A percentile compares a stretch with the other conserved stretches of the same genome.
These are phyloP conservation scores for Cossypha polioptera DNA, from an alignment of 2,797 vertebrate species.

Conservation along the genomic window DNA sequence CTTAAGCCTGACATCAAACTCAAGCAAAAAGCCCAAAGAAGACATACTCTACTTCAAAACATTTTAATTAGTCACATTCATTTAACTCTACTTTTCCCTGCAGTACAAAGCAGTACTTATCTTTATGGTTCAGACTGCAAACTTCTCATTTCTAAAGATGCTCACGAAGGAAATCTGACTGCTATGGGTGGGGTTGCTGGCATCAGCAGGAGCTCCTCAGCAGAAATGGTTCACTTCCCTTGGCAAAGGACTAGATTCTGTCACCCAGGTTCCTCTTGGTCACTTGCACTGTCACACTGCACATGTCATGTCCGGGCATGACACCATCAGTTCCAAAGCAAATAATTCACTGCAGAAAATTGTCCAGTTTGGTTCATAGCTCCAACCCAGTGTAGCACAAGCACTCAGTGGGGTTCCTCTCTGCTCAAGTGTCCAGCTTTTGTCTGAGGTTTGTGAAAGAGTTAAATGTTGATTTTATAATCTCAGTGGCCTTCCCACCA, in stretches of 20 bases:
- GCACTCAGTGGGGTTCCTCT: background rate
- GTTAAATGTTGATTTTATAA: constrained; percentile 55
- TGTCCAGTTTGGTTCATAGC: background rate
- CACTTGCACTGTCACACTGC: no score
- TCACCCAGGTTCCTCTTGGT: background rate
- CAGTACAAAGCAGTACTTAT: background rate
- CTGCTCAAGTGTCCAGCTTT: background rate
- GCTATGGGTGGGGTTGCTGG: background rate
- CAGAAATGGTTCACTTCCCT: background rate
- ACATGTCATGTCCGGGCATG: fast-evolving
- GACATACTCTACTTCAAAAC: background rate
- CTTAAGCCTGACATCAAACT: background rate
- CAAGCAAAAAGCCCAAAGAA: background rate
- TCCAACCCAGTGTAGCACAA: fast-evolving
- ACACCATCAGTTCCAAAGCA: fast-evolving
- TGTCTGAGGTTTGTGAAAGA: background rate
- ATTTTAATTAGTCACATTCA: background rate
- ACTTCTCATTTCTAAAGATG: background rate
- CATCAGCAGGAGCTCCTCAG: background rate
- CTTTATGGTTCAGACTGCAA: background rate
- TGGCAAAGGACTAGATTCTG: background rate
- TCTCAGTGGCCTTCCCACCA: constrained; percentile 22
- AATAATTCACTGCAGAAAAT: fast-evolving
- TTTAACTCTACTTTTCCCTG: background rate
- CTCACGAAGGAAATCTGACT: background rate